Percentiles rank a stretch among this genome's conserved stretches.
phyloP scores from a whole-genome alignment of 2,113 vertebrate genomes.

The Thamnophis sirtalis region DNA sequence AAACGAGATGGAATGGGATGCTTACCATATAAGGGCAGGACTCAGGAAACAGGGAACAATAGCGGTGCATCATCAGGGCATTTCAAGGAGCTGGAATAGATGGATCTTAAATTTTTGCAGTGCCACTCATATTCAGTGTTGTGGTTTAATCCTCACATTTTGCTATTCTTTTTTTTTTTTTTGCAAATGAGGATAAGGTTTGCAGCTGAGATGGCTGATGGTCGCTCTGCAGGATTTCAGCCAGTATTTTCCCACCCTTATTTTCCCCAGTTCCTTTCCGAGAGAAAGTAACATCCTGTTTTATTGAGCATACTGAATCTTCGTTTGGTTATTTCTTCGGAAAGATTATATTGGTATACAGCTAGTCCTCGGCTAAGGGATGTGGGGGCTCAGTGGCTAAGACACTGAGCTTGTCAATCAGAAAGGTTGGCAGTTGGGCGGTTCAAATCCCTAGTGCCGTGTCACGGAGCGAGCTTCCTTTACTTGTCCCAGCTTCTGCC shows the following conservation, averaged over 20 bases:
- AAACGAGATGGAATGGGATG: not conserved
- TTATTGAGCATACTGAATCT: not conserved
- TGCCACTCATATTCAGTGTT: not conserved
- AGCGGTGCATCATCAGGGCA: not conserved
- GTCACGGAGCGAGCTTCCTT: too few species aligned
- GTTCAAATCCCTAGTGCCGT: too few species aligned
- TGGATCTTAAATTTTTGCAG: not conserved
- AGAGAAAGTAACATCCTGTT: not conserved
- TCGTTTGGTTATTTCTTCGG: not conserved
- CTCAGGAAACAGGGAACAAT: not conserved
- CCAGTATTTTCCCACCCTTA: not conserved
- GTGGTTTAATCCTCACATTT: not conserved
- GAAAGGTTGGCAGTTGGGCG: too few species aligned
- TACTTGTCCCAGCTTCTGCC: too few species aligned
- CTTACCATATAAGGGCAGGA: not conserved
- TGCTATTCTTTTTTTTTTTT: not conserved
- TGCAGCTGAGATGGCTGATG: not conserved
- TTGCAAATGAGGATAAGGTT: not conserved
- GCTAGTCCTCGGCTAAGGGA: too few species aligned
- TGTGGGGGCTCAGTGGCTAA: too few species aligned
- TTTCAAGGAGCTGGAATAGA: not conserved
- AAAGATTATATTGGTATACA: not conserved
- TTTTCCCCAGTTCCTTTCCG: not conserved
- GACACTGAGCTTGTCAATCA: too few species aligned
- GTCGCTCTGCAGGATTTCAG: not conserved